Base-by-base conservation (phyloP, 2,888 invertebrate genomes). In the Drosophila setosimentum region DNA sequence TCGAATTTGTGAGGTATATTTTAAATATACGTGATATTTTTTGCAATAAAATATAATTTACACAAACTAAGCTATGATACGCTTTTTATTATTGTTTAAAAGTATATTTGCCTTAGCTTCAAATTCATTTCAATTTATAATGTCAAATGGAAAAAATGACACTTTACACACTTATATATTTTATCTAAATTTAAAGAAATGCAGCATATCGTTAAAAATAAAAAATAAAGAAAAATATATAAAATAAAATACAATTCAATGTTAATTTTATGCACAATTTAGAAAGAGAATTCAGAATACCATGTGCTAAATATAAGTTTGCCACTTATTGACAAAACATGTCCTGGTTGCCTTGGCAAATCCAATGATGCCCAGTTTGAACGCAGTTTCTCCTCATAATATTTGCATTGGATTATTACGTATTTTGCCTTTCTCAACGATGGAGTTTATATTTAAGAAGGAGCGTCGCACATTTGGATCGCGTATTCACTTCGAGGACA, bases 381-480 rank as follows among this genome's bases (percentile, higher is more conserved):
- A 16, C 13, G 33, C n/a, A 58, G n/a, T 54, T 73, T 45, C 45
- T 21, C 11, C n/a, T n/a, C 42, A 1, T 21, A 6, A 2, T 18
- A 40, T n/a, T 45, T 1, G 42, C n/a, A 33, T 33, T 49, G 18
- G n/a, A 29, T 30, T 49, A 21, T 53, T 35, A 10, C n/a, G n/a
- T 8, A 27, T 37, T n/a, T 18, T 24, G 24, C 10, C 3, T 49
- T 37, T 27, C 0, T 1, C 2, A 10, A 30, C 7, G 11, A 86
- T 93, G 91, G 93, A 93, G 53, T 95, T 94, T 87, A 93, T 94
- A 21, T 97, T 96, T 90, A 95, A 95, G 72, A 96, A 95, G 92
- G 95, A 95, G 79, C 94, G 97, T 49, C 94, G 94, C 76, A 94
- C 95, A 73, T 97, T 96, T 91, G 97, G 97, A 0, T 94, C 94